These are phyloP conservation scores for Rhodinocichla rosea DNA, from an alignment of 2,113 vertebrate species.

Conservation along the genomic window DNA sequence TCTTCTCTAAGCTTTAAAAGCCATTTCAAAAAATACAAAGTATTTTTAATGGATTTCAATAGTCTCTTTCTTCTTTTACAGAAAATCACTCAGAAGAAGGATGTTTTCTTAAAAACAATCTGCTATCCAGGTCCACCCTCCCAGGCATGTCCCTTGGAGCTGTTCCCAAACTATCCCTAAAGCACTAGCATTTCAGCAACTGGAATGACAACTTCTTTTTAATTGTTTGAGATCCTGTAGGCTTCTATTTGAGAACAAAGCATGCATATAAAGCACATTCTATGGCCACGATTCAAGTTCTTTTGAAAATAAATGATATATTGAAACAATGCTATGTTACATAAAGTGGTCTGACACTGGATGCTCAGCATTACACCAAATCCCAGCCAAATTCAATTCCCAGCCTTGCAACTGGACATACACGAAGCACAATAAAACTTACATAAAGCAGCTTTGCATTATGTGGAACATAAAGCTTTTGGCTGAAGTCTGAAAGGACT, in stretches of 20 bases:
- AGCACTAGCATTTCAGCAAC: background rate
- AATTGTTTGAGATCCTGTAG: slow-evolving; percentile 66
- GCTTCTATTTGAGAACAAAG: slow-evolving; percentile 62
- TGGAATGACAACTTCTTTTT: slow-evolving; percentile 54
- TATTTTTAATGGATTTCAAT: slow-evolving; percentile 47
- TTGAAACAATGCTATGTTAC: slow-evolving; percentile 42
- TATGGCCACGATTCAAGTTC: slow-evolving; percentile 45
- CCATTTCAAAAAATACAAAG: slow-evolving; percentile 40
- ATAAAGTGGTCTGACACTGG: background rate
- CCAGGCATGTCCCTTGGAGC: slow-evolving; percentile 55
- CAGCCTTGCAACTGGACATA: background rate
- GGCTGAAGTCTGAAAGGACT: background rate
- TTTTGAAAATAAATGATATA: slow-evolving; percentile 64
- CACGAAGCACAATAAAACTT: background rate
- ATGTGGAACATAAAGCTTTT: background rate
- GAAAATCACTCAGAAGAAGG: slow-evolving; percentile 27
- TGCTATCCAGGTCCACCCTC: slow-evolving; percentile 54
- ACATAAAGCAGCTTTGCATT: background rate
- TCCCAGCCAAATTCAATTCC: background rate
- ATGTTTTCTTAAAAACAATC: slow-evolving; percentile 55
- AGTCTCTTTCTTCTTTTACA: slow-evolving; percentile 36
- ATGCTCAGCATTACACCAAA: background rate
- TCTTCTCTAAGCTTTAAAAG: slow-evolving; percentile 25
- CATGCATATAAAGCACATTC: slow-evolving; percentile 10
- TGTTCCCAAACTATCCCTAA: slow-evolving; percentile 41